Base-by-base conservation (phyloP, 2,888 invertebrate genomes). In the Cantharis flavilabris region DNA sequence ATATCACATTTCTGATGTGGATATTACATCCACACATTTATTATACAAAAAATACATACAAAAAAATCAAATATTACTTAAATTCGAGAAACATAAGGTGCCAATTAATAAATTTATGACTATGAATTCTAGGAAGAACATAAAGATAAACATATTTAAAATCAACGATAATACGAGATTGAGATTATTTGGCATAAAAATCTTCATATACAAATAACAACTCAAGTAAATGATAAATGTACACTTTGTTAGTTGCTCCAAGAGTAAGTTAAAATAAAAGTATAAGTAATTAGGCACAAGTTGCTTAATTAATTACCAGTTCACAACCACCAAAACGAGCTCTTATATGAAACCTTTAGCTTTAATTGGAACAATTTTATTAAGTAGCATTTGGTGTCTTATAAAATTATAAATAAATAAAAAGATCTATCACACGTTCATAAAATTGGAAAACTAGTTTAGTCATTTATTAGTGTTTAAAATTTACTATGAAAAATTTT, bases 1-100 rank as follows among this genome's bases (percentile, higher is more conserved):
- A 92, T 92, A 92, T 92, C 92, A 92, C 92, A 92, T 92, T 91
- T 92, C 92, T 92, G 88, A 92, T 92, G 92, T 91, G 92, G 92
- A 92, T 92, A 92, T 92, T 92, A 92, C 90, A 84, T 82, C 87
- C 87, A 87, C 86, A 85, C 82, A 78, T 73, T 80, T 79, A 78
- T 69, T 72, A 71, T 70, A 63, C 69, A 26, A 23, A 67, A 23
- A 65, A 23, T 16, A 23, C 65, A 65, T 23, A 65, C 20, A 23
- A 65, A 23, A 23, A 23, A 65, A 65, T 23, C 23, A 67, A 67
- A n/a, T 49, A n/a, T 49, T 67, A 67, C 20, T 23, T 18, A 23
- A 67, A 67, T 67, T 67, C 65, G 65, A 67, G 65, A 67, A 23
- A 67, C 49, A n/a, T 49, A 49, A 49, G 9, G 49, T 49, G 49